Conservation (phyloP, 2,888 invertebrate species). For the Copidosoma aretas region DNA sequence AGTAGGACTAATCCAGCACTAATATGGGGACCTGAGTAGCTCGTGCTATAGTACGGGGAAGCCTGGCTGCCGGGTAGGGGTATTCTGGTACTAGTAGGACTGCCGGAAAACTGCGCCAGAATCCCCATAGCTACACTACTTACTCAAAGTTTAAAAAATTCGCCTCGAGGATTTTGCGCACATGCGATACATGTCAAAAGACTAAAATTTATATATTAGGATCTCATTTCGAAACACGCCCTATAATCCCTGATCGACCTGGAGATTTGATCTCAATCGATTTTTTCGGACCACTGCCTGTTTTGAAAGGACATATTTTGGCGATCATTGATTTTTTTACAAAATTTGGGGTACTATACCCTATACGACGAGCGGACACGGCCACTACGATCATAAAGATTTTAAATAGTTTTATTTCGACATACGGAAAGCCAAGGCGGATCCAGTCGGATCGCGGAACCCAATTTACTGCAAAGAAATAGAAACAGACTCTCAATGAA, state of each 20-base stretch:
- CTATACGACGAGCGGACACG: conserved; percentile 31
- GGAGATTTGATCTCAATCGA: conserved; percentile 36
- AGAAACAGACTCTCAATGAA: background rate
- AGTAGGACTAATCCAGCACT: too few species aligned
- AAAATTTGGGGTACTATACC: conserved; percentile 28
- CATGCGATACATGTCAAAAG: conserved; percentile 32
- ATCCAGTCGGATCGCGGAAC: conserved; percentile 19
- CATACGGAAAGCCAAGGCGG: conserved; percentile 4
- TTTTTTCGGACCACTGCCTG: conserved; percentile 38
- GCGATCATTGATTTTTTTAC: conserved; percentile 32
- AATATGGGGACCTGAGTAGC: too few species aligned
- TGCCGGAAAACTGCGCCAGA: too few species aligned
- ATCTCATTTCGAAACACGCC: too few species aligned
- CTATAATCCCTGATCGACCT: conserved; percentile 5
- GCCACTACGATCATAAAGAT: conserved; percentile 19
- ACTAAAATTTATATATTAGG: conserved; percentile 14
- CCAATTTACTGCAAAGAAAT: conserved; percentile 7
- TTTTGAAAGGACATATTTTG: conserved; percentile 23
- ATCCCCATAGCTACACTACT: too few species aligned
- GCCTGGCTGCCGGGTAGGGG: too few species aligned
- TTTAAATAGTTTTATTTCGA: conserved; percentile 29
- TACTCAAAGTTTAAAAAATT: background rate
- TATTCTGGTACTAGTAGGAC: too few species aligned
- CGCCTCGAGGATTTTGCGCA: background rate
- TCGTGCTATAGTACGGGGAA: too few species aligned